Conservation (phyloP, 2,888 invertebrate species). For the Magallana nippona region DNA sequence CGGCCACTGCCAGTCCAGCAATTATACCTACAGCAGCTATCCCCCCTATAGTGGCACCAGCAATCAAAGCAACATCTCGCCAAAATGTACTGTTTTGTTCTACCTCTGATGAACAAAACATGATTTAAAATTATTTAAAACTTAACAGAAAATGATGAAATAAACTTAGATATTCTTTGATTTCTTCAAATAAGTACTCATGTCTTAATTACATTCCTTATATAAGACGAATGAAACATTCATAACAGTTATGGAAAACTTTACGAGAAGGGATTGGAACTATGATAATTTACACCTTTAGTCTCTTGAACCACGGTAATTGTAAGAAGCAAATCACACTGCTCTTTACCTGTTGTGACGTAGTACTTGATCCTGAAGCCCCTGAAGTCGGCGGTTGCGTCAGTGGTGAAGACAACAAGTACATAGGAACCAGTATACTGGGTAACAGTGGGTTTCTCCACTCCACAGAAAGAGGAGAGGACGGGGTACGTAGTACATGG, state of each 20-base stretch:
- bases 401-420: constrained; percentile 51
- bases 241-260: too few relatives aligned
- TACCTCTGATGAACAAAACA: background rate
- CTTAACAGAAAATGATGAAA: too few relatives aligned
- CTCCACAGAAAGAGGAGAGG: constrained; percentile 47
- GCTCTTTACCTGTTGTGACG: constrained; percentile 43
- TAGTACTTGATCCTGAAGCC: constrained; percentile 52
- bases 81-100: background rate
- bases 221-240: too few relatives aligned
- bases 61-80: constrained; percentile 12
- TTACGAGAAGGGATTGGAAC: too few relatives aligned
- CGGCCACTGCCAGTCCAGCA: background rate
- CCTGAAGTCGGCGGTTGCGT: constrained; percentile 40
- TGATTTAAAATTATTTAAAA: background rate
- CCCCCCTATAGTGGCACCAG: background rate
- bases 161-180: too few relatives aligned
- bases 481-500: constrained; percentile 52
- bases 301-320: too few relatives aligned
- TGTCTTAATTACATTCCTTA: too few relatives aligned
- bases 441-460: constrained; percentile 44
- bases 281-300: too few relatives aligned
- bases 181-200: too few relatives aligned
- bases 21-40: constrained; percentile 4
- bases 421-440: constrained; percentile 51
- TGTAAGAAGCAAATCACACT: background rate